Percentiles rank a stretch among this genome's conserved stretches.
Evolutionary conservation across 2,888 invertebrate genomes (phyloP).

Genomic region (Anticlea derivata): DNA sequence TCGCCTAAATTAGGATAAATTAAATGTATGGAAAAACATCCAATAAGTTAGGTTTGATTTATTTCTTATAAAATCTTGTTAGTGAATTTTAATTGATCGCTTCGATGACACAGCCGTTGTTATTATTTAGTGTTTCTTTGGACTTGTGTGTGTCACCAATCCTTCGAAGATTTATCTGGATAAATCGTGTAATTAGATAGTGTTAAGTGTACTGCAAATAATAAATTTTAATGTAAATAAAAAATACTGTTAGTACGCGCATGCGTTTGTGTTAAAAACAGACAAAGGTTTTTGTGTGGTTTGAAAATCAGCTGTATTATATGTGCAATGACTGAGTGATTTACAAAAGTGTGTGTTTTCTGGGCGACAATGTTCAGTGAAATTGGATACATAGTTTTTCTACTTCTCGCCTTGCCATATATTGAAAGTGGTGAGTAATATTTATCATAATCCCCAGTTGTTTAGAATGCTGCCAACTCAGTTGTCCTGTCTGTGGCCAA

Average conservation of each 20-base stretch:
- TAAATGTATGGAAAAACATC: constrained; percentile 33
- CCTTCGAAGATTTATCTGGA: constrained; percentile 48
- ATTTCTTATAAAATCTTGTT: constrained; percentile 38
- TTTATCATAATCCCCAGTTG: constrained; percentile 27
- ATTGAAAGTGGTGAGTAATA: constrained; percentile 87
- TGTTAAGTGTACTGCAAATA: constrained; percentile 52
- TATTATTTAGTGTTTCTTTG: constrained; percentile 69
- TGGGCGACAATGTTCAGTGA: constrained; percentile 85
- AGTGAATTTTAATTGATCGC: constrained; percentile 25
- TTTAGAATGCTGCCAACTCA: constrained; percentile 39
- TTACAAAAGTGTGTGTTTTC: constrained; percentile 71
- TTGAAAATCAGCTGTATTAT: constrained; percentile 83
- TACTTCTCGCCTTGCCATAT: constrained; percentile 87
- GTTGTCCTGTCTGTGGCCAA: constrained; percentile 22
- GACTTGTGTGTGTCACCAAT: constrained; percentile 48
- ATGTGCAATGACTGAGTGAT: constrained; percentile 83
- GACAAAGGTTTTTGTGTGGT: constrained; percentile 86
- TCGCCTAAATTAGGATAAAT: constrained; percentile 45
- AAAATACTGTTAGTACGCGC: constrained; percentile 81
- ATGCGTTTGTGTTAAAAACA: constrained; percentile 82
- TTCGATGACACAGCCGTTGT: constrained; percentile 48
- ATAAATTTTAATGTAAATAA: constrained; percentile 80
- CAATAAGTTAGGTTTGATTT: constrained; percentile 30
- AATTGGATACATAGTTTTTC: constrained; percentile 87
- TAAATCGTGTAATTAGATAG: constrained; percentile 45